Evolutionary conservation across 2,888 invertebrate genomes (phyloP).

Genomic region (Drosophila histrio): DNA sequence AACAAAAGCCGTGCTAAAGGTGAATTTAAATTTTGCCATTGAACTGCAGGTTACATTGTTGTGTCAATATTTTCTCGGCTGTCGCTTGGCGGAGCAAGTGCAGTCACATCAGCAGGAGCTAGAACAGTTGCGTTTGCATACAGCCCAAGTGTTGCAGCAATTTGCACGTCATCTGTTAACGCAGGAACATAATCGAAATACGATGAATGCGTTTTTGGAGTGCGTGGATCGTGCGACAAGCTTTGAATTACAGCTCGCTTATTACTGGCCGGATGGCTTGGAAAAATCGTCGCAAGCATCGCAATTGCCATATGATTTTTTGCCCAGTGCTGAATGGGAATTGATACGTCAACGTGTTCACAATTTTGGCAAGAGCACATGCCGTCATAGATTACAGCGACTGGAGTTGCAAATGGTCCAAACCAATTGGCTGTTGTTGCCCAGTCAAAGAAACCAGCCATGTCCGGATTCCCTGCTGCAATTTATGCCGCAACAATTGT

Average conservation of each 20-base stretch:
- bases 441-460: constrained; percentile 15
- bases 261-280: constrained; percentile 82
- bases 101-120: constrained; percentile 74
- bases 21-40: constrained; percentile 75
- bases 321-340: constrained; percentile 80
- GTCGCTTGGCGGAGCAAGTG: constrained; percentile 80
- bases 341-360: constrained; percentile 82
- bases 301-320: constrained; percentile 65
- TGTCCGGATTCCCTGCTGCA: constrained; percentile 51
- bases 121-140: constrained; percentile 61
- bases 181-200: constrained; percentile 80
- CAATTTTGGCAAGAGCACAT: constrained; percentile 81
- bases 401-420: constrained; percentile 74
- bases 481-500: constrained; percentile 61
- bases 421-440: constrained; percentile 54
- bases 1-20: constrained; percentile 33
- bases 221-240: constrained; percentile 71
- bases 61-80: constrained; percentile 80
- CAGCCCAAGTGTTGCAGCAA: constrained; percentile 64
- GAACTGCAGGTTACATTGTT: constrained; percentile 81
- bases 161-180: constrained; percentile 79
- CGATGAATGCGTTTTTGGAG: constrained; percentile 82
- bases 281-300: neutral
- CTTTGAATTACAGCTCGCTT: constrained; percentile 74
- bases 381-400: constrained; percentile 78